Evolutionary conservation across 2,113 vertebrate species (phyloP).

Genomic region (Phycodurus eques): DNA sequence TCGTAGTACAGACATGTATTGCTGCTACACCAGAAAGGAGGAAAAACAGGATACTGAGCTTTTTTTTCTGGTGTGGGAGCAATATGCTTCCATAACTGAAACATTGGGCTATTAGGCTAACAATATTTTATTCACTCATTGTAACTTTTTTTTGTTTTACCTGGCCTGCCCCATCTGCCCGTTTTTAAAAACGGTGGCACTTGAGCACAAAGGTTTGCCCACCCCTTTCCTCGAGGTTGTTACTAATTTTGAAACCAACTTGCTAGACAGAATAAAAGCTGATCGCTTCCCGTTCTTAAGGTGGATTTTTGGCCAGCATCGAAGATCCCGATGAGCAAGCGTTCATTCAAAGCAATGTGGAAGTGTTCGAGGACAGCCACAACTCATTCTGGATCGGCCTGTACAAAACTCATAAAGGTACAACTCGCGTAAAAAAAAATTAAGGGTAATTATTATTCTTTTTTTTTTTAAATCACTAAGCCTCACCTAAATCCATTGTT

Average conservation of each 20-base stretch:
- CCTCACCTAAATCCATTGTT: background rate
- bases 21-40: too few relatives aligned
- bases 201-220: background rate
- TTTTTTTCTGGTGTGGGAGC: too few relatives aligned
- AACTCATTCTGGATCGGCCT: conserved; percentile 64
- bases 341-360: conserved; percentile 74
- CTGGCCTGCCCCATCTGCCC: background rate
- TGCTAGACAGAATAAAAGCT: conserved; percentile 10
- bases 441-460: background rate
- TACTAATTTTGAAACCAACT: background rate
- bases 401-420: conserved; percentile 61
- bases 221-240: background rate
- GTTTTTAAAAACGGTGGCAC: background rate
- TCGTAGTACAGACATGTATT: too few relatives aligned
- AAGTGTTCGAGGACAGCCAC: conserved; percentile 69
- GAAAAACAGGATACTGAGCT: too few relatives aligned
- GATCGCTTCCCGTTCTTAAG: conserved; percentile 21
- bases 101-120: too few relatives aligned
- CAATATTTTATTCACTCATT: too few relatives aligned
- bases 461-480: background rate
- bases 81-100: too few relatives aligned
- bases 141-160: too few relatives aligned
- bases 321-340: conserved; percentile 75
- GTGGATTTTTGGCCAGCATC: conserved; percentile 76
- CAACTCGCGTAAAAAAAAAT: background rate